These are phyloP conservation scores for Pygmarrhopalites habei DNA, from an alignment of 1,140 invertebrate genomes.

Conservation along the genomic window DNA sequence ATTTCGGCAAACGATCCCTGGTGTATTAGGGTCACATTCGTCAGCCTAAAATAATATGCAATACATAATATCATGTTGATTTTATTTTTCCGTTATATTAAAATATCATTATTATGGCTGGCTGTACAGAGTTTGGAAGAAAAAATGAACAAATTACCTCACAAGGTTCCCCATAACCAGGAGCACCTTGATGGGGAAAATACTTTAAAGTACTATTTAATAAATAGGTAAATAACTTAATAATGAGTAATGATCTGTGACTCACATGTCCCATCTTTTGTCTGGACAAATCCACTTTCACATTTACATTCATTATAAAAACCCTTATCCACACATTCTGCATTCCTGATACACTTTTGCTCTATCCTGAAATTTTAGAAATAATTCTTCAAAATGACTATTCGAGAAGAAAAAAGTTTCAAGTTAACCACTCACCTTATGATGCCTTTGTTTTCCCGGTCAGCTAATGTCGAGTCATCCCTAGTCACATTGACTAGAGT, in stretches of 20 bases:
- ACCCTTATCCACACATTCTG: constrained; percentile 19
- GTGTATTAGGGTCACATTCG: constrained; percentile 21
- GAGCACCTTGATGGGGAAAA: no score
- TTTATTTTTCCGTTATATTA: no score
- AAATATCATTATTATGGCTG: no score
- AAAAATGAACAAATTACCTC: neutral
- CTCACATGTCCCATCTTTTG: constrained; percentile 4
- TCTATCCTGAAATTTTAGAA: neutral
- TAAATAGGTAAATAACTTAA: no score
- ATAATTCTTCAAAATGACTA: no score
- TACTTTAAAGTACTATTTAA: no score
- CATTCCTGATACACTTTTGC: constrained; percentile 17
- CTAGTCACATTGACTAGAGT: neutral
- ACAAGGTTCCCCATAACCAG: constrained; percentile 20
- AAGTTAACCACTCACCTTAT: no score
- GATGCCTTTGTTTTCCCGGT: neutral
- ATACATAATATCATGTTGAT: no score
- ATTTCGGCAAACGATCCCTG: constrained; percentile 17
- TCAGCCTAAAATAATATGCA: neutral
- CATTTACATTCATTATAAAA: constrained; percentile 21
- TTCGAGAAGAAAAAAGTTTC: no score
- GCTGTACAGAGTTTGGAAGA: no score
- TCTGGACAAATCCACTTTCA: constrained; percentile 22
- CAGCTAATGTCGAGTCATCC: neutral
- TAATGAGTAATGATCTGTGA: no score